Conservation (phyloP, 2,888 invertebrate genomes). For the Bombylius discolor region DNA sequence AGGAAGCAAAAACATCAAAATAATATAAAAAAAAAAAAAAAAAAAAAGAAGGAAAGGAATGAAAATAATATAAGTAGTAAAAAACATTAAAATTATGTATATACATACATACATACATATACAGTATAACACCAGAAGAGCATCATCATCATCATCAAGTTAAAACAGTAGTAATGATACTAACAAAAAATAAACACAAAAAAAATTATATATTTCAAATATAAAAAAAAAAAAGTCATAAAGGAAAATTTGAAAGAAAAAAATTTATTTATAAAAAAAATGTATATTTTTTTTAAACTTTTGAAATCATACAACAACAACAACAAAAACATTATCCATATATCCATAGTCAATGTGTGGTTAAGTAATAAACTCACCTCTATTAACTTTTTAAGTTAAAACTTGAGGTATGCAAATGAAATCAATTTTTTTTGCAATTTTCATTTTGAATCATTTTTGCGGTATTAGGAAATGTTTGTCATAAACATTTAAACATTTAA, state of each 20-base stretch:
- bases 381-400: background rate
- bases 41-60: no score
- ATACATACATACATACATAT: no score
- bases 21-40: background rate
- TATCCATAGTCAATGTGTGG: background rate
- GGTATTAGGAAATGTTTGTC: background rate
- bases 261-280: background rate
- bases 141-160: no score
- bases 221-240: background rate
- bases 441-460: background rate
- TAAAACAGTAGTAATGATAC: no score
- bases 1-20: background rate
- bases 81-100: no score
- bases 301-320: background rate
- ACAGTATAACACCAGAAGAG: no score
- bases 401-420: background rate
- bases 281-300: no score
- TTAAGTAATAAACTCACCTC: background rate
- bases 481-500: background rate
- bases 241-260: no score
- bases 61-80: no score
- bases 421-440: background rate
- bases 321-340: no score
- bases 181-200: no score
- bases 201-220: background rate